These are phyloP conservation scores for Limnephilus rhombicus DNA, from an alignment of 2,888 invertebrate genomes.

Conservation along the genomic window DNA sequence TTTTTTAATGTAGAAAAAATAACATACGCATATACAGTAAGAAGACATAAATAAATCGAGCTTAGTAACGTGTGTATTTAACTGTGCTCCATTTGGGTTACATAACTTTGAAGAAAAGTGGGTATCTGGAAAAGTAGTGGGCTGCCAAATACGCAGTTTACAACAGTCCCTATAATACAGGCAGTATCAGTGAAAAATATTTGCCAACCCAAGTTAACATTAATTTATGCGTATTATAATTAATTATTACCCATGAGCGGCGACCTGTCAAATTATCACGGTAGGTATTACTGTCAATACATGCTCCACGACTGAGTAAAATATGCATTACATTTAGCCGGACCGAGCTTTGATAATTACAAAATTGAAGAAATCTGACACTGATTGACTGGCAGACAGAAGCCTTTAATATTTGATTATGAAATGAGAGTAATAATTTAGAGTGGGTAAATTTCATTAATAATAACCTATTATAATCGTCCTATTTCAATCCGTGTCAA, in stretches of 20 bases:
- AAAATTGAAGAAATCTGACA: neutral
- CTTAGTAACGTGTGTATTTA: neutral
- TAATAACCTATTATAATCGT: neutral
- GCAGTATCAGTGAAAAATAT: neutral
- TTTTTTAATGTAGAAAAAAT: too few relatives aligned
- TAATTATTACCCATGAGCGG: neutral
- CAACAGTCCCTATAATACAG: neutral
- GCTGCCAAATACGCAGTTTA: neutral
- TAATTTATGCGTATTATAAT: neutral
- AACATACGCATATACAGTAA: too few relatives aligned
- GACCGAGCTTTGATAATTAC: neutral
- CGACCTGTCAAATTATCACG: conserved; percentile 27
- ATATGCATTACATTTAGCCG: neutral
- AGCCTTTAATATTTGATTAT: neutral
- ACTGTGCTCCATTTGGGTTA: neutral
- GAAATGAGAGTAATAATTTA: neutral
- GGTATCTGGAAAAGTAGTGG: neutral
- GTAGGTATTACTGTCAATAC: neutral
- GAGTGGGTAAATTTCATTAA: neutral
- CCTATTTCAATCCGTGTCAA: neutral
- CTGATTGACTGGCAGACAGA: neutral
- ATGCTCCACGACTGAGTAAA: neutral
- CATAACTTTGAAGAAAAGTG: neutral
- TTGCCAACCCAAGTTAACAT: neutral
- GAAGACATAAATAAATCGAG: too few relatives aligned